Conservation (phyloP, 2,888 invertebrate species). For the Coecobrya sp. region DNA sequence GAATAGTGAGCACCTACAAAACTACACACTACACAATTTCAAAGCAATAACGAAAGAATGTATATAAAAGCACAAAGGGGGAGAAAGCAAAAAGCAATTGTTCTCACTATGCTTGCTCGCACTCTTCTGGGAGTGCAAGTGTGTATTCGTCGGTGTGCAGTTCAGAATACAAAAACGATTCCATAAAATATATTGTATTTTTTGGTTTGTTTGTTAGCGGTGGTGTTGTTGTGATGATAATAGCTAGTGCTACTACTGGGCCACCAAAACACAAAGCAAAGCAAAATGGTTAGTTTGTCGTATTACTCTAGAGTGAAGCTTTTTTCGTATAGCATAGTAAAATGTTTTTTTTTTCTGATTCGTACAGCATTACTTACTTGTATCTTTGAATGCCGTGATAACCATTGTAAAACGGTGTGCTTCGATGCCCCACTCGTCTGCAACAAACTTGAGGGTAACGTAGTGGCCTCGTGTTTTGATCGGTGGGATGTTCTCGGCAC, state of each 20-base stretch:
- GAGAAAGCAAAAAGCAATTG: conserved; percentile 62
- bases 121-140: conserved; percentile 26
- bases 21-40: conserved; percentile 40
- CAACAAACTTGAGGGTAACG: conserved; percentile 97
- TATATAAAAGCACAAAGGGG: conserved; percentile 10
- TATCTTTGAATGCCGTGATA: conserved; percentile 97
- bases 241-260: neutral
- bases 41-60: conserved; percentile 36
- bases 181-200: conserved; percentile 44
- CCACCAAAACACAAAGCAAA: neutral
- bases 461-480: conserved; percentile 97
- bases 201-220: neutral
- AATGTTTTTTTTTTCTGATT: neutral
- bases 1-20: conserved; percentile 43
- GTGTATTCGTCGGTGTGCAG: conserved; percentile 38
- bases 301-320: neutral
- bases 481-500: conserved; percentile 94
- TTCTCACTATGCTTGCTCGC: conserved; percentile 14
- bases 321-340: conserved; percentile 8
- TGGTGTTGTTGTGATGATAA: conserved; percentile 39
- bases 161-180: conserved; percentile 54
- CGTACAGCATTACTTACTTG: conserved; percentile 90
- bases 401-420: conserved; percentile 97
- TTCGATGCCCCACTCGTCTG: conserved; percentile 97
- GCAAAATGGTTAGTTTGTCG: conserved; percentile 8